These are phyloP conservation scores for Orchesella flavescens DNA, from an alignment of 2,888 invertebrate genomes.

Conservation along the genomic window DNA sequence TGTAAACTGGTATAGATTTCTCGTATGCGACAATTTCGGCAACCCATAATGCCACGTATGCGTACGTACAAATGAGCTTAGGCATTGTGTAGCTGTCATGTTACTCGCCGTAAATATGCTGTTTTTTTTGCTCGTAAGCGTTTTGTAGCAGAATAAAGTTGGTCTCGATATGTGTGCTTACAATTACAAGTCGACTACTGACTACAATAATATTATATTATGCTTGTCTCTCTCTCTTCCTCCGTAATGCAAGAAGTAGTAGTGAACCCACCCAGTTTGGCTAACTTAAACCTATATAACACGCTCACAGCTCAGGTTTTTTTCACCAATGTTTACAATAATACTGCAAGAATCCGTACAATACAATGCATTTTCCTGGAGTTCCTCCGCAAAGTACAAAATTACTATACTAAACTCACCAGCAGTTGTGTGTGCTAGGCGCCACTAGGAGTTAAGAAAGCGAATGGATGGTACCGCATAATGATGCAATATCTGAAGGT, in stretches of 20 bases:
- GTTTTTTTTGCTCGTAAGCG: background rate
- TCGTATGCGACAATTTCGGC: background rate
- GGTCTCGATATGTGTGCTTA: background rate
- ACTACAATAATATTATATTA: too few species aligned
- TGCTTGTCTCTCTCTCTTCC: too few species aligned
- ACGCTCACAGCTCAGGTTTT: too few species aligned
- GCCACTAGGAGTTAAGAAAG: conserved; percentile 32
- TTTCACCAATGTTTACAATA: too few species aligned
- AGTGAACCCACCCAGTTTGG: too few species aligned
- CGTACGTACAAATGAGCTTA: background rate
- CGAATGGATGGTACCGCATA: conserved; percentile 29
- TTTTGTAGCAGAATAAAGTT: background rate
- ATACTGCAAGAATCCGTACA: too few species aligned
- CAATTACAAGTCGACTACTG: background rate
- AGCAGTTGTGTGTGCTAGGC: background rate
- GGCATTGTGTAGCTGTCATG: background rate
- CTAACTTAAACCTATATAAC: too few species aligned
- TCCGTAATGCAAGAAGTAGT: too few species aligned
- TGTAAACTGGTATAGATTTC: conserved; percentile 1
- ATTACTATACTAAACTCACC: too few species aligned
- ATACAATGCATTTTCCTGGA: too few species aligned
- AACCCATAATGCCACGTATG: background rate
- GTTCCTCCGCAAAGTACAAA: too few species aligned
- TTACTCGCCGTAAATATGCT: background rate
- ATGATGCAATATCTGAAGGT: conserved; percentile 1